These are phyloP conservation scores for Drosophila gaucha DNA, from an alignment of 2,888 invertebrate species.

Conservation along the genomic window DNA sequence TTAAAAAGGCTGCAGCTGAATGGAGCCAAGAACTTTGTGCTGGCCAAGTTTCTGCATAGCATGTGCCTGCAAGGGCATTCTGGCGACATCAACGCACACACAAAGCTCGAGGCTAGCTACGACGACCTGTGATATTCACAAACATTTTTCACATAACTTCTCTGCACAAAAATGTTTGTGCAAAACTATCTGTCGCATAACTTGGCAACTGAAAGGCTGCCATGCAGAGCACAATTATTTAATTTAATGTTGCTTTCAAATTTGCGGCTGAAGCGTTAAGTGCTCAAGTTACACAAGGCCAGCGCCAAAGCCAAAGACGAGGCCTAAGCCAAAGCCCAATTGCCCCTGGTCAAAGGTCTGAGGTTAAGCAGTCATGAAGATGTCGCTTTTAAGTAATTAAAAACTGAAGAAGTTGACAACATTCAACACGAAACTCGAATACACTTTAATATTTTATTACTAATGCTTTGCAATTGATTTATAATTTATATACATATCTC, in stretches of 20 bases:
- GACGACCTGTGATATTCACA: constrained; percentile 57
- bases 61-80: constrained; percentile 29
- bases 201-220: constrained; percentile 33
- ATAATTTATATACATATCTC: too few species aligned
- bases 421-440: constrained; percentile 16
- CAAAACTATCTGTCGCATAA: constrained; percentile 66
- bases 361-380: constrained; percentile 72
- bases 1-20: constrained; percentile 14
- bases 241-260: constrained; percentile 64
- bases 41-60: constrained; percentile 13
- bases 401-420: constrained; percentile 30
- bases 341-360: constrained; percentile 49
- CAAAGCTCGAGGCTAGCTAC: constrained; percentile 16
- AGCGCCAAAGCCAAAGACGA: constrained; percentile 14
- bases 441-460: too few species aligned
- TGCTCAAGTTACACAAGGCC: constrained; percentile 50
- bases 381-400: constrained; percentile 73
- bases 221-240: constrained; percentile 65
- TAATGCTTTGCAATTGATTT: too few species aligned
- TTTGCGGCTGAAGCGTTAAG: constrained; percentile 23
- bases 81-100: too few species aligned
- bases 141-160: constrained; percentile 54
- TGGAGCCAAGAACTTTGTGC: constrained; percentile 13
- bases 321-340: constrained; percentile 43
- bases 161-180: constrained; percentile 35